These are phyloP conservation scores for Leptinotarsa lineolata DNA, from an alignment of 1,140 invertebrate genomes.

Conservation along the genomic window DNA sequence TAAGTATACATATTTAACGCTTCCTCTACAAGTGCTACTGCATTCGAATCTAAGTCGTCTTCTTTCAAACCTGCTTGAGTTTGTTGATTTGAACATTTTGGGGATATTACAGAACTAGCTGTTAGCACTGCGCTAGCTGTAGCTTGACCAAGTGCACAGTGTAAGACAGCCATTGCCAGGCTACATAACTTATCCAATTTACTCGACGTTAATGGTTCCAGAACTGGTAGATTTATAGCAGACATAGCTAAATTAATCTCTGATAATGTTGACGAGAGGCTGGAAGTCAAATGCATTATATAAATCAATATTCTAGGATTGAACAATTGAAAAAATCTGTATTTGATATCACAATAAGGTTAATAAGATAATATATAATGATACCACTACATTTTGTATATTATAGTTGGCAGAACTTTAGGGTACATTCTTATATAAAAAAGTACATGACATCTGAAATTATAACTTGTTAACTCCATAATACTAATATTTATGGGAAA, in stretches of 20 bases:
- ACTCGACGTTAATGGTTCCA: conserved; percentile 82
- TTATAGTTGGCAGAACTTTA: no score
- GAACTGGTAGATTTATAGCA: conserved; percentile 80
- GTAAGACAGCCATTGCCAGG: conserved; percentile 77
- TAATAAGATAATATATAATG: background rate
- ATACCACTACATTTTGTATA: background rate
- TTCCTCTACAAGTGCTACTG: conserved; percentile 72
- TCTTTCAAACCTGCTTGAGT: conserved; percentile 56
- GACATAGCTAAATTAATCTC: conserved; percentile 83
- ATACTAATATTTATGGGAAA: no score
- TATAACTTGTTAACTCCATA: no score
- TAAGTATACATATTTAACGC: conserved; percentile 81
- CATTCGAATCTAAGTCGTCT: conserved; percentile 70
- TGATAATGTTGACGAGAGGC: conserved; percentile 75
- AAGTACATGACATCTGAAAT: no score
- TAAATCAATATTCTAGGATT: background rate
- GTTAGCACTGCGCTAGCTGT: conserved; percentile 70
- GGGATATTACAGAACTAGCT: conserved; percentile 66
- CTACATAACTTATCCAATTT: conserved; percentile 81
- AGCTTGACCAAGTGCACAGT: conserved; percentile 75
- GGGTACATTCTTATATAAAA: no score
- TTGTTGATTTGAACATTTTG: conserved; percentile 61
- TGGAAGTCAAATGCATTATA: conserved; percentile 55
- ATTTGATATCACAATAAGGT: background rate
- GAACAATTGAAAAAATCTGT: no score